Conservation (phyloP, 2,888 invertebrate species). For the Exocentrus adspersus region DNA sequence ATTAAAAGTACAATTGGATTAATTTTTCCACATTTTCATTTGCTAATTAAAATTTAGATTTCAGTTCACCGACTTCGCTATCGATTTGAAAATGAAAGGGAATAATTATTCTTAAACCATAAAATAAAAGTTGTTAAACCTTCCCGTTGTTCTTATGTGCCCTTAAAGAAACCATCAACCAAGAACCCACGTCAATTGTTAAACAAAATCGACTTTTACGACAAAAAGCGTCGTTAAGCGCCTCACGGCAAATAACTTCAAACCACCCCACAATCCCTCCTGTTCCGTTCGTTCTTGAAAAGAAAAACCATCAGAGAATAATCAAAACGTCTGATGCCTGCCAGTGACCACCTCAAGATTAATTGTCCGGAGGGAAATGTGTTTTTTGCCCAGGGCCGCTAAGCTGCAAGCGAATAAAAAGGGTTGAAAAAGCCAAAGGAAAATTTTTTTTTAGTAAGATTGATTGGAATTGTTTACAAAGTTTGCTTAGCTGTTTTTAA, state of each 20-base stretch:
- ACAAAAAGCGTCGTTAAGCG: not conserved
- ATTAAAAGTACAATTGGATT: conserved; percentile 11
- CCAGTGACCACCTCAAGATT: conserved; percentile 49
- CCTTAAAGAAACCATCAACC: too few species aligned
- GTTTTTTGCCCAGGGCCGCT: conserved; percentile 19
- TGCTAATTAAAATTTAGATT: not conserved
- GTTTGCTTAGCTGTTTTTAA: conserved; percentile 24
- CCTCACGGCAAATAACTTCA: conserved; percentile 6
- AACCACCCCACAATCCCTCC: conserved; percentile 9
- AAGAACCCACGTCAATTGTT: not conserved
- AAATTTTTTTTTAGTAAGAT: conserved; percentile 37
- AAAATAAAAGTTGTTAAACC: too few species aligned
- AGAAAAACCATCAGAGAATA: conserved; percentile 39
- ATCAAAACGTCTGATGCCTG: conserved; percentile 47
- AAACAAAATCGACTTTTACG: not conserved
- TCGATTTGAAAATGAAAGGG: too few species aligned
- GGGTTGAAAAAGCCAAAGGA: conserved; percentile 20
- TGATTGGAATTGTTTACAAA: conserved; percentile 37
- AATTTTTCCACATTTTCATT: conserved; percentile 5
- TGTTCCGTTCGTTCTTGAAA: too few species aligned
- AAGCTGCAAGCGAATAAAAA: conserved; percentile 5
- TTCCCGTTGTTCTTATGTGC: too few species aligned
- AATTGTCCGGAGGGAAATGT: conserved; percentile 40
- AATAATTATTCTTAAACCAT: too few species aligned
- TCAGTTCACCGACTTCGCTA: too few species aligned